Evolutionary conservation across 2,797 vertebrate genomes (phyloP).

Genomic region (Pseudochirops corinnae): DNA sequence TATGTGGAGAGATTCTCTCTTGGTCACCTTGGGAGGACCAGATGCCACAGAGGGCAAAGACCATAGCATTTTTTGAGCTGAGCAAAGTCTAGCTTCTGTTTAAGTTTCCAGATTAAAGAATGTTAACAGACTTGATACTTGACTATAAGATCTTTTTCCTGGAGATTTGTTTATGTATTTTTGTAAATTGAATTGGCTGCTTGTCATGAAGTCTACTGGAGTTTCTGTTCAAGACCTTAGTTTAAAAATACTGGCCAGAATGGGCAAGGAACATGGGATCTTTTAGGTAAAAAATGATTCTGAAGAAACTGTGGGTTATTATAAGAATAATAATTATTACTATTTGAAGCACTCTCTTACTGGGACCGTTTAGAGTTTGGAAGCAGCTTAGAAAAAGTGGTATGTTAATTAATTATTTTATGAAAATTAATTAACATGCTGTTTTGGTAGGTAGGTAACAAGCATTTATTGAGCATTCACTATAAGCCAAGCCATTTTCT

Average conservation of each 20-base stretch:
- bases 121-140: background rate
- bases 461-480: background rate
- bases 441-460: background rate
- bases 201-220: background rate
- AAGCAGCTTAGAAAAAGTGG: background rate
- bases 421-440: background rate
- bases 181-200: background rate
- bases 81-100: background rate
- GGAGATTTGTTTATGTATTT: background rate
- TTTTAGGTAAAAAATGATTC: background rate
- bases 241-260: background rate
- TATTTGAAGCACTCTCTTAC: background rate
- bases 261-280: background rate
- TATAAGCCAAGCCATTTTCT: background rate
- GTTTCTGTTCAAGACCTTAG: background rate
- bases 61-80: background rate
- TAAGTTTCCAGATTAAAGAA: background rate
- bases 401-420: background rate
- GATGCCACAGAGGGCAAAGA: fast-evolving
- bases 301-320: background rate
- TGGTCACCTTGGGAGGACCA: no score
- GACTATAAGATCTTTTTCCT: background rate
- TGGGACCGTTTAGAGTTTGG: background rate
- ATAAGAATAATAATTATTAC: background rate
- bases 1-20: background rate